Percentiles rank a stretch among this genome's conserved stretches.
phyloP scores from a whole-genome alignment of 2,888 invertebrate genomes.

The Podabrus alpinus region DNA sequence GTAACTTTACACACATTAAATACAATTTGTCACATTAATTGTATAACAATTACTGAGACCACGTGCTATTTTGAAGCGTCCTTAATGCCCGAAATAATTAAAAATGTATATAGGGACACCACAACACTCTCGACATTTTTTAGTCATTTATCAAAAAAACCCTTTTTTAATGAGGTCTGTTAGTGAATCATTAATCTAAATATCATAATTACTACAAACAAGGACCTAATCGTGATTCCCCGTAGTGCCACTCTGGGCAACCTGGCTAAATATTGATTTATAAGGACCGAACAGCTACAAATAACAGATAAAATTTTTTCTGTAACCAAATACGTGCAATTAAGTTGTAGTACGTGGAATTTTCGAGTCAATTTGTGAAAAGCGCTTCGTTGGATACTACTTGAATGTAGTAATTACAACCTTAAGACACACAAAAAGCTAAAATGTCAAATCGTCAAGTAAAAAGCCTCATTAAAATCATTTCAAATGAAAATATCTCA shows the following conservation, averaged over 20 bases:
- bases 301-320: background rate
- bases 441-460: background rate
- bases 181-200: background rate
- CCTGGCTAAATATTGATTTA: background rate
- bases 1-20: no score
- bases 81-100: background rate
- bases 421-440: background rate
- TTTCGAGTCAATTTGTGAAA: background rate
- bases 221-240: background rate
- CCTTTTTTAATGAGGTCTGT: background rate
- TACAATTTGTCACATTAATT: background rate
- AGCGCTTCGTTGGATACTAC: background rate
- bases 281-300: background rate
- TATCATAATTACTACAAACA: background rate
- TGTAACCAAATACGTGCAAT: background rate
- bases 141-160: background rate
- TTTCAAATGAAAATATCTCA: background rate
- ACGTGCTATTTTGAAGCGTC: background rate
- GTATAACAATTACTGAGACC: background rate
- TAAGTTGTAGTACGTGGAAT: background rate
- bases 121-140: background rate
- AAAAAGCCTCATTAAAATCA: background rate
- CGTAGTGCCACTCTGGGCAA: background rate
- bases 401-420: background rate
- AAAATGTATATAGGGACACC: background rate